Evolutionary conservation across 2,113 vertebrate species (phyloP).

Genomic region (Crypturellus undulatus): DNA sequence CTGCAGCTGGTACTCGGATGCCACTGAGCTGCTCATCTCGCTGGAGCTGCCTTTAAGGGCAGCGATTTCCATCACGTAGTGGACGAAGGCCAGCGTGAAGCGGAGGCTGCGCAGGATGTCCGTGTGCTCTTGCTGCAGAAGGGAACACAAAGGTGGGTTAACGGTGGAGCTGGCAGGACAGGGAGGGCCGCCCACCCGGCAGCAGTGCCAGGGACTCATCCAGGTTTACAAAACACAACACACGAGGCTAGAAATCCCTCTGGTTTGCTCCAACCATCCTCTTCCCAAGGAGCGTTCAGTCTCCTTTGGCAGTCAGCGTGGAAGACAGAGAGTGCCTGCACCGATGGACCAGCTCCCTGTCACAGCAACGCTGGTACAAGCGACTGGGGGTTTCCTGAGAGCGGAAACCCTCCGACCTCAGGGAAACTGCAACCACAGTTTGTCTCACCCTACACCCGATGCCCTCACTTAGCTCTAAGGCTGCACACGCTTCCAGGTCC

Average conservation of each 20-base stretch:
- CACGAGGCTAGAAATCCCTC: neutral
- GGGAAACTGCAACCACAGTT: neutral
- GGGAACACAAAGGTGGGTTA: neutral
- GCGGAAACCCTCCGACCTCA: neutral
- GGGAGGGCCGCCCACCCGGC: neutral
- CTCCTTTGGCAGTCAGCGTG: neutral
- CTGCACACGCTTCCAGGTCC: neutral
- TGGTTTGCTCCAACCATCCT: no score
- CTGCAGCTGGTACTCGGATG: constrained; percentile 85
- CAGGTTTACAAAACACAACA: neutral
- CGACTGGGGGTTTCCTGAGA: neutral
- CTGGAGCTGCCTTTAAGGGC: constrained; percentile 81
- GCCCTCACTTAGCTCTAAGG: neutral
- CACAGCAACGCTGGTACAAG: neutral
- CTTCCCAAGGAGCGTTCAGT: no score
- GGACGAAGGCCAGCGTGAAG: constrained; percentile 89
- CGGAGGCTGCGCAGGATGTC: constrained; percentile 88
- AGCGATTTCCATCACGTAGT: constrained; percentile 91
- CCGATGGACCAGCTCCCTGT: neutral
- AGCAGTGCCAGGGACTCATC: neutral
- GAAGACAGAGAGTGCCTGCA: neutral
- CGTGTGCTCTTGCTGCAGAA: constrained; percentile 87
- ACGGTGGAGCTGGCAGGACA: neutral
- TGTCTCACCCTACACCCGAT: neutral
- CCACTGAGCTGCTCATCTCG: constrained; percentile 67